Evolutionary conservation across 2,888 invertebrate genomes (phyloP).

Genomic region (Noctua janthina): DNA sequence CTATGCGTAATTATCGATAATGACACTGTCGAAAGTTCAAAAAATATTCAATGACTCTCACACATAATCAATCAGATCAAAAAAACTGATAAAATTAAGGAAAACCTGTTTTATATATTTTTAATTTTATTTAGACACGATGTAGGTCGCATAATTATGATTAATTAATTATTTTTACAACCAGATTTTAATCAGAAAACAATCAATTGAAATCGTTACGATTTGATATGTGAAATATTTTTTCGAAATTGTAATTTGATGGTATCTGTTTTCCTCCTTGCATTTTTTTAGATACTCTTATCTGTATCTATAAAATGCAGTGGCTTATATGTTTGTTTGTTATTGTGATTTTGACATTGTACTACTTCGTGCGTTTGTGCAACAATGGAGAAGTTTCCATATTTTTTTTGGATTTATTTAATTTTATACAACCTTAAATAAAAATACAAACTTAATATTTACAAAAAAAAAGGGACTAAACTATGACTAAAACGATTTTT

Average conservation of each 20-base stretch:
- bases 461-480: too few relatives aligned
- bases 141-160: slow-evolving; percentile 39
- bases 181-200: slow-evolving; percentile 38
- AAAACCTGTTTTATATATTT: slow-evolving; percentile 3
- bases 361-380: not conserved
- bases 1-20: not conserved
- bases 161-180: slow-evolving; percentile 31
- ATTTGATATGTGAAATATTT: slow-evolving; percentile 22
- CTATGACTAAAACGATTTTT: too few relatives aligned
- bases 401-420: too few relatives aligned
- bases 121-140: not conserved
- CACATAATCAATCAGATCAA: not conserved
- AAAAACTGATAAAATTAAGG: slow-evolving; percentile 10
- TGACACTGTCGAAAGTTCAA: not conserved
- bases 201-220: slow-evolving; percentile 18
- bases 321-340: not conserved
- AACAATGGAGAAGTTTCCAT: not conserved
- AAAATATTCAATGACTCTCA: not conserved
- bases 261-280: not conserved
- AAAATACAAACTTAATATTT: too few relatives aligned
- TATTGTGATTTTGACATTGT: not conserved
- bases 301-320: not conserved
- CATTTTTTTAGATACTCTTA: not conserved
- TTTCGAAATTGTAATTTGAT: slow-evolving; percentile 5
- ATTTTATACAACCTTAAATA: too few relatives aligned